Conservation (phyloP, 2,113 vertebrate genomes). For the Pseudonaja textilis region DNA sequence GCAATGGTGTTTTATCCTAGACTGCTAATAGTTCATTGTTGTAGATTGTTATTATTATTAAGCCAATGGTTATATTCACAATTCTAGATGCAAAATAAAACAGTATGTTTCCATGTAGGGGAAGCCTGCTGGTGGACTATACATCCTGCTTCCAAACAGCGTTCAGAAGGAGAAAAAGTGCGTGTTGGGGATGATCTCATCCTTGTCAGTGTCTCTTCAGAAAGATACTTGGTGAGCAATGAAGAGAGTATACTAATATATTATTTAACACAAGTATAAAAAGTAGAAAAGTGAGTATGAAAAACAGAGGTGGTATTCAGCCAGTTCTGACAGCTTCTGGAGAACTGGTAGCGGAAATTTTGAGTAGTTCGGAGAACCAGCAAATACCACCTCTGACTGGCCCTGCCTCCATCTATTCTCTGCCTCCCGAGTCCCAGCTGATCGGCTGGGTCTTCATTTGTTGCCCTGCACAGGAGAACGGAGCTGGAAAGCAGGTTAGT, state of each 20-base stretch:
- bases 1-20: not conserved
- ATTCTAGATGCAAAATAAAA: not conserved
- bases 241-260: not conserved
- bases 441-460: no score
- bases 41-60: not conserved
- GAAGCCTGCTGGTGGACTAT: slow-evolving; percentile 93
- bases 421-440: no score
- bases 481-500: no score
- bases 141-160: slow-evolving; percentile 81
- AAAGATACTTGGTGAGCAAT: slow-evolving; percentile 91
- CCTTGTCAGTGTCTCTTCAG: slow-evolving; percentile 95
- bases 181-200: slow-evolving; percentile 96
- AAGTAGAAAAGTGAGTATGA: not conserved
- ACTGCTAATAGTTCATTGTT: not conserved
- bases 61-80: not conserved
- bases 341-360: no score
- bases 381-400: no score
- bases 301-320: no score
- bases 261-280: not conserved
- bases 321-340: no score
- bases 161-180: slow-evolving; percentile 96
- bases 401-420: no score
- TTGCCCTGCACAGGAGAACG: no score
- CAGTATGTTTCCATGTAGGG: slow-evolving; percentile 63
- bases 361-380: no score